A percentile compares a stretch with the other conserved stretches of the same genome.
phyloP scores from a whole-genome alignment of 1,140 invertebrate genomes.

The Rhagoletis zephyria region DNA sequence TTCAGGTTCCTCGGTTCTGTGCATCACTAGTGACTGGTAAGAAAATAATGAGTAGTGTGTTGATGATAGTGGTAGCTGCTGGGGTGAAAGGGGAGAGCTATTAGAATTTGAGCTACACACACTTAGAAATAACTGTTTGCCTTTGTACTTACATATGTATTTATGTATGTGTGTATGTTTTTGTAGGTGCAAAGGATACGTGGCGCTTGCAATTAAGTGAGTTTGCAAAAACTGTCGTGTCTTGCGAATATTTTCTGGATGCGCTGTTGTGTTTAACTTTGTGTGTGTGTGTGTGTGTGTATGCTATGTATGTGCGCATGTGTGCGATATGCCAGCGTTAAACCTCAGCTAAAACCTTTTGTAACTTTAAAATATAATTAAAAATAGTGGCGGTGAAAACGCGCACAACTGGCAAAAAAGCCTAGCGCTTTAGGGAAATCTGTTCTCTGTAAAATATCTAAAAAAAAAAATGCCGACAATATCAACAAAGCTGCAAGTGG shows the following conservation, averaged over 20 bases:
- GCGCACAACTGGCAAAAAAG: not conserved
- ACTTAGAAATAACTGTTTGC: not conserved
- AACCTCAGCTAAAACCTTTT: not conserved
- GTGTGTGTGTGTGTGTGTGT: not conserved
- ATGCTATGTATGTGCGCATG: not conserved
- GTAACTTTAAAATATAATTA: conserved; percentile 11
- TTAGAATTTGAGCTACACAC: not conserved
- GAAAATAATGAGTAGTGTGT: not conserved
- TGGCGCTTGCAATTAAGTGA: not conserved
- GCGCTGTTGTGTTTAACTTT: not conserved
- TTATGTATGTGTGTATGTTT: too few species aligned
- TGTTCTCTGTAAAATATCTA: too few species aligned
- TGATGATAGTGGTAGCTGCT: too few species aligned
- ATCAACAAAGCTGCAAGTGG: too few species aligned
- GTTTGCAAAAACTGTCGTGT: not conserved
- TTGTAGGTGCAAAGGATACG: not conserved
- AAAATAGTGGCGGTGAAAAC: not conserved
- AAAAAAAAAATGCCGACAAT: too few species aligned
- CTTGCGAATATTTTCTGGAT: not conserved
- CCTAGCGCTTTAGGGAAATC: too few species aligned
- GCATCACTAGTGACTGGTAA: too few species aligned
- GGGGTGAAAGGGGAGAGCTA: not conserved
- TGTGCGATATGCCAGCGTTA: not conserved
- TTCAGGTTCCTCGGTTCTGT: too few species aligned
- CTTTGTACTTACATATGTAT: not conserved